phyloP scores from a whole-genome alignment of 2,113 vertebrate genomes.

The Uria lomvia region DNA sequence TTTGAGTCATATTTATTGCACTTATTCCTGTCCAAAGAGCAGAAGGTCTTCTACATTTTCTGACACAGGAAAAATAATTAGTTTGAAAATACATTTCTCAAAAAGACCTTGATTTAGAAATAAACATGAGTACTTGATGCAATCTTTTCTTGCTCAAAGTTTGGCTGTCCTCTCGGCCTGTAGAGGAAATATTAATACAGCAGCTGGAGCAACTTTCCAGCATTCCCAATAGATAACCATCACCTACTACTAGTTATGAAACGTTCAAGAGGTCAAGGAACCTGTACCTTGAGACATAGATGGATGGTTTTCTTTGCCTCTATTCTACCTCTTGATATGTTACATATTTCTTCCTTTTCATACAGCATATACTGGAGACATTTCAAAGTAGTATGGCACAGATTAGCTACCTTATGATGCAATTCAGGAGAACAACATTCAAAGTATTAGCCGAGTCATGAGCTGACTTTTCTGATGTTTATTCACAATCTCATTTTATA shows the following conservation, averaged over 20 bases:
- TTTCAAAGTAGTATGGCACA: background rate
- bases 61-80: background rate
- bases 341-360: background rate
- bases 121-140: background rate
- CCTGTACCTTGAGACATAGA: background rate
- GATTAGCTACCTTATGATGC: background rate
- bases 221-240: background rate
- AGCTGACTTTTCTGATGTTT: constrained; percentile 6
- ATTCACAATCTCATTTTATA: background rate
- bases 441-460: background rate
- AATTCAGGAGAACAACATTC: background rate
- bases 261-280: background rate
- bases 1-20: background rate
- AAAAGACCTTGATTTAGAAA: background rate
- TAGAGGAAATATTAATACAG: background rate
- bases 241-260: background rate
- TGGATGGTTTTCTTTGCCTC: background rate
- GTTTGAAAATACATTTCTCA: background rate
- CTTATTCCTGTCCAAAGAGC: background rate
- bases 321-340: background rate
- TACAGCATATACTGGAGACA: background rate
- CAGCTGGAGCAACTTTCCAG: background rate
- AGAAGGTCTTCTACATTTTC: background rate
- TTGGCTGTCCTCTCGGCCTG: background rate
- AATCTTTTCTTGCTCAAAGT: background rate